Base-by-base conservation (phyloP, 2,888 invertebrate species). In the Drosophila borborema region DNA sequence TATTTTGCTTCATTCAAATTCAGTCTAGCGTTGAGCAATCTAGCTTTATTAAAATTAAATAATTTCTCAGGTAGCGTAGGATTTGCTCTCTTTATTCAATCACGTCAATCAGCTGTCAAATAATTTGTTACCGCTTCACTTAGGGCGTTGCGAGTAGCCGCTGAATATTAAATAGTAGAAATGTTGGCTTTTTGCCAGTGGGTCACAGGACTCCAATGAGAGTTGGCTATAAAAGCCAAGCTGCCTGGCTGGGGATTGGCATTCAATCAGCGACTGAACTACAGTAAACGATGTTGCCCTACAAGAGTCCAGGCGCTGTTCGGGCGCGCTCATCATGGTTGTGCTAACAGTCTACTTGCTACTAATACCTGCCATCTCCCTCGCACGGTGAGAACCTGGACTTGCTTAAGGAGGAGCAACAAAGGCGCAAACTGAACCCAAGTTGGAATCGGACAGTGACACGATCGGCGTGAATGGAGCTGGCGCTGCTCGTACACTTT, bases 31-130 rank as follows among this genome's bases (percentile, higher is more conserved):
- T 16, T 41, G 31, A 31, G 45, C 38, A n/a, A n/a, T 41, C 36
- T 23, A 34, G 6, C 7, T 31, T 40, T 23, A 18, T 34, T 54
- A 49, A 74, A 71, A 71, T 80, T 61, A 14, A 71, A 80, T 77
- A 67, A 73, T 61, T 28, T 28, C 28, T 9, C 28, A 31, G 18
- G 58, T 62, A 18, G 45, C 36, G 61, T 46, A 41, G 64, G 51
- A 20, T 55, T 75, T 56, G 36, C 36, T 38, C 20, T 14, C 61
- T 28, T 67, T 54, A 79, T 64, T 75, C 65, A 80, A 73, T 81
- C 68, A 70, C 40, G 82, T 82, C 81, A 77, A 80, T 81, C 81
- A 81, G 12, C 46, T 66, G 81, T 74, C 81, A 77, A 66, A 48
- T 40, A 40, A 23, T 34, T 6, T 31, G 36, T 20, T 41, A 1